These are phyloP conservation scores for Biston stratarius DNA, from an alignment of 2,888 invertebrate genomes.

Conservation along the genomic window DNA sequence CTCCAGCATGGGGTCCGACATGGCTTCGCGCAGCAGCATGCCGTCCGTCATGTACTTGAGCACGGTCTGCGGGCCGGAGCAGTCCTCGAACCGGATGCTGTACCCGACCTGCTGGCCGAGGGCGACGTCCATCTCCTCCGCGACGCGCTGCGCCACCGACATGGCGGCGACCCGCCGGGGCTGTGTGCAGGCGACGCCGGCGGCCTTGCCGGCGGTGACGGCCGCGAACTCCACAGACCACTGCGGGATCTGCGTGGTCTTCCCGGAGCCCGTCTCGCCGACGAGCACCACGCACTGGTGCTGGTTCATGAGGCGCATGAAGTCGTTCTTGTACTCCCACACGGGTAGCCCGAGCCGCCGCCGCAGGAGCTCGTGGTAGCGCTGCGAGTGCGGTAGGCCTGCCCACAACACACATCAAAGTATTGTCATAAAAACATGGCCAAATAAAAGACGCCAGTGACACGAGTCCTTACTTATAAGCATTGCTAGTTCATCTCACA, in stretches of 20 bases:
- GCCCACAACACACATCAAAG: slow-evolving; percentile 30
- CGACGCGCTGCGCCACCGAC: slow-evolving; percentile 99
- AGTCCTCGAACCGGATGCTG: slow-evolving; percentile 99
- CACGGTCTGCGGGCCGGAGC: slow-evolving; percentile 96
- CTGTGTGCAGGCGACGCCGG: slow-evolving; percentile 97
- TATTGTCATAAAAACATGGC: no score
- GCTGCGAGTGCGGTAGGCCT: slow-evolving; percentile 93
- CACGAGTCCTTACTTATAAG: no score
- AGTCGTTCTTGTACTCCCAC: slow-evolving; percentile 98
- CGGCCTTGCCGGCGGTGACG: slow-evolving; percentile 69
- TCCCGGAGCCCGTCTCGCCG: slow-evolving; percentile 99
- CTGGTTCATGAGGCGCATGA: slow-evolving; percentile 96
- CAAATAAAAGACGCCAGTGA: no score
- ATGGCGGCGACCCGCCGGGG: slow-evolving; percentile 99
- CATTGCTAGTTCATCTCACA: no score
- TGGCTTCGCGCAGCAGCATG: slow-evolving; percentile 99
- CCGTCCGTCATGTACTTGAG: slow-evolving; percentile 99
- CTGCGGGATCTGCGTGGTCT: slow-evolving; percentile 99
- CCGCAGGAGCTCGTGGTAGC: slow-evolving; percentile 95
- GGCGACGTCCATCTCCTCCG: slow-evolving; percentile 99
- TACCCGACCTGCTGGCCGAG: slow-evolving; percentile 88
- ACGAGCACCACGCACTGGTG: slow-evolving; percentile 98
- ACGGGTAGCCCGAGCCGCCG: slow-evolving; percentile 97
- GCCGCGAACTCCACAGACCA: slow-evolving; percentile 82
- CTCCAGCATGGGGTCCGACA: slow-evolving; percentile 99